Evolutionary conservation across 2,113 vertebrate species (phyloP).

Genomic region (Gallinago jamesoni): DNA sequence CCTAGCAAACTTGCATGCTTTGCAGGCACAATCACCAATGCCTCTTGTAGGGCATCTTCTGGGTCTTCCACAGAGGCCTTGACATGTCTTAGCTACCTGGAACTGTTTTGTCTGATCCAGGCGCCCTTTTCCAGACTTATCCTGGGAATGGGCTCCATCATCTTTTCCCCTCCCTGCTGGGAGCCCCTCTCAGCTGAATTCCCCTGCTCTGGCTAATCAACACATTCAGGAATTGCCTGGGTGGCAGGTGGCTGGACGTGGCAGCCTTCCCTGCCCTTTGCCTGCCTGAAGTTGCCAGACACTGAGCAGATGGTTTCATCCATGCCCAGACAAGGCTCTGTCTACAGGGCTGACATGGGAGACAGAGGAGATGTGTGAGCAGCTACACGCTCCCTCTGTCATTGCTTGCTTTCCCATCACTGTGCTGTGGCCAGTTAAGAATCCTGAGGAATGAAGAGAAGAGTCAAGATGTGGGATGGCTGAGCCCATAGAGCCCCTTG

Average conservation of each 20-base stretch:
- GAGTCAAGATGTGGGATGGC: neutral
- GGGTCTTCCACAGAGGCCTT: neutral
- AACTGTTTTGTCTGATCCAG: neutral
- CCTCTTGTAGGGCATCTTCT: neutral
- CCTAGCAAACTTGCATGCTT: neutral
- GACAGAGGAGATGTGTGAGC: neutral
- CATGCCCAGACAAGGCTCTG: neutral
- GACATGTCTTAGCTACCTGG: neutral
- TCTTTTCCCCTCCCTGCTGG: neutral
- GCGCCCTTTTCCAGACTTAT: neutral
- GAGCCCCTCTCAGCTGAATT: neutral
- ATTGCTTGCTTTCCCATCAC: neutral
- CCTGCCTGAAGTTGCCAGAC: conserved; percentile 26
- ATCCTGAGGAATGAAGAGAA: neutral
- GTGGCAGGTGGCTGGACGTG: neutral
- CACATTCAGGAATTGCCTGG: neutral
- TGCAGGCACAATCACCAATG: neutral
- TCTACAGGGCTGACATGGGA: neutral
- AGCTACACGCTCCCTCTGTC: neutral
- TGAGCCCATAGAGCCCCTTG: neutral
- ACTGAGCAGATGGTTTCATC: conserved; percentile 41
- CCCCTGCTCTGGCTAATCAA: neutral
- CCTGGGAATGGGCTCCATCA: neutral
- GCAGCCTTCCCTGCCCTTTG: neutral
- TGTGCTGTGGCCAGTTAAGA: neutral